A percentile compares a stretch with the other conserved stretches of the same genome.
Conservation (phyloP, 1,140 invertebrate species). For the Archivesica marissinica region DNA sequence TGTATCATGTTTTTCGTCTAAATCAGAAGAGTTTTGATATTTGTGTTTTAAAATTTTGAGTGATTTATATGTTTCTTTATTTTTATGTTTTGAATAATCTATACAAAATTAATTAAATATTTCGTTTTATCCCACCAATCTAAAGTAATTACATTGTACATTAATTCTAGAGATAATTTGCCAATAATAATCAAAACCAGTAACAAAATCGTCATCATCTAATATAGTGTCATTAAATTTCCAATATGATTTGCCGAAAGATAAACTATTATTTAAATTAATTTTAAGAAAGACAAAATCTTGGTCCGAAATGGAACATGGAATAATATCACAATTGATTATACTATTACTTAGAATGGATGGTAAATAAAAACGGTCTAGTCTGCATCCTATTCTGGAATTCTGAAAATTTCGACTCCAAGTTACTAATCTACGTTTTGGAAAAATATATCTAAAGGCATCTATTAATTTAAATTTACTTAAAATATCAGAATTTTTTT, state of each 20-base stretch:
- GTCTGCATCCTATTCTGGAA: constrained; percentile 52
- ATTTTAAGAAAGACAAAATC: constrained; percentile 59
- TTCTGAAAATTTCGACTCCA: constrained; percentile 22
- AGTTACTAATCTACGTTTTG: constrained; percentile 48
- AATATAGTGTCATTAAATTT: constrained; percentile 67
- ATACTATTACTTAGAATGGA: constrained; percentile 21
- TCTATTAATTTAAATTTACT: constrained; percentile 64
- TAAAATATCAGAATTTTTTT: constrained; percentile 33
- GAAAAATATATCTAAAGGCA: constrained; percentile 57
- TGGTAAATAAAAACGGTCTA: constrained; percentile 68
- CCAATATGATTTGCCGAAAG: constrained; percentile 63
- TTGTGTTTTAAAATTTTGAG: constrained; percentile 34
- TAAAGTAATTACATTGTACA: constrained; percentile 11
- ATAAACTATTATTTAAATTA: constrained; percentile 5
- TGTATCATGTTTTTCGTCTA: constrained; percentile 29
- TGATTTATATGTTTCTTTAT: neutral
- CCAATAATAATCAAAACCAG: constrained; percentile 50
- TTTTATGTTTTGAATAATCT: constrained; percentile 61
- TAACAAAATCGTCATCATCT: constrained; percentile 59
- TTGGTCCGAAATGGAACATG: constrained; percentile 65
- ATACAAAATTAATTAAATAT: constrained; percentile 55
- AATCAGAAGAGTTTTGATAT: constrained; percentile 45
- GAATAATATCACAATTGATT: constrained; percentile 23
- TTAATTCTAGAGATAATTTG: constrained; percentile 6
- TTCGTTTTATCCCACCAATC: constrained; percentile 64